Evolutionary conservation across 1,140 invertebrate genomes (phyloP).

Genomic region (Orchestia grillus): DNA sequence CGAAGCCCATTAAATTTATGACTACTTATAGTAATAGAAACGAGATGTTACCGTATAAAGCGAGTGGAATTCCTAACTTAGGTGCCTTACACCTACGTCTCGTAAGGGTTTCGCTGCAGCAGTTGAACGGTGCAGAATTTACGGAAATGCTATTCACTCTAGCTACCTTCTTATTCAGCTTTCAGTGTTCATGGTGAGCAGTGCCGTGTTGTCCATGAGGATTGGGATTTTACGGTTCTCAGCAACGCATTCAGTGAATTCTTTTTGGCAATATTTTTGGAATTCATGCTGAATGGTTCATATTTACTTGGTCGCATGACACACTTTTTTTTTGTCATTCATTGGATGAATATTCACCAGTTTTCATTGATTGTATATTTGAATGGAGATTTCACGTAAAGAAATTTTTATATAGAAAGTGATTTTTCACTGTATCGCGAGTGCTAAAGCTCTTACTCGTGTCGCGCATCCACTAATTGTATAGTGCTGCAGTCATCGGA

Average conservation of each 20-base stretch:
- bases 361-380: neutral
- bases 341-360: neutral
- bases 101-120: neutral
- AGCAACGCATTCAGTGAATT: neutral
- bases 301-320: too few species aligned
- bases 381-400: neutral
- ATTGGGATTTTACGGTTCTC: neutral
- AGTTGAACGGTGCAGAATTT: neutral
- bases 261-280: neutral
- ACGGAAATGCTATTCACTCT: neutral
- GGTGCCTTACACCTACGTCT: neutral
- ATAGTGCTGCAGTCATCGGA: neutral
- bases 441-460: neutral
- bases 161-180: neutral
- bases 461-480: neutral
- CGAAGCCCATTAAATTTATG: too few species aligned
- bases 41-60: neutral
- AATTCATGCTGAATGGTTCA: neutral
- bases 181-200: neutral
- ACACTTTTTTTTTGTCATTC: neutral
- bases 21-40: neutral
- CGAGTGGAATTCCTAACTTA: neutral
- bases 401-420: neutral
- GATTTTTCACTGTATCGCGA: neutral
- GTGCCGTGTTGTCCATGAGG: neutral